phyloP scores from a whole-genome alignment of 1,140 invertebrate genomes.

The Kradibia gibbosae region DNA sequence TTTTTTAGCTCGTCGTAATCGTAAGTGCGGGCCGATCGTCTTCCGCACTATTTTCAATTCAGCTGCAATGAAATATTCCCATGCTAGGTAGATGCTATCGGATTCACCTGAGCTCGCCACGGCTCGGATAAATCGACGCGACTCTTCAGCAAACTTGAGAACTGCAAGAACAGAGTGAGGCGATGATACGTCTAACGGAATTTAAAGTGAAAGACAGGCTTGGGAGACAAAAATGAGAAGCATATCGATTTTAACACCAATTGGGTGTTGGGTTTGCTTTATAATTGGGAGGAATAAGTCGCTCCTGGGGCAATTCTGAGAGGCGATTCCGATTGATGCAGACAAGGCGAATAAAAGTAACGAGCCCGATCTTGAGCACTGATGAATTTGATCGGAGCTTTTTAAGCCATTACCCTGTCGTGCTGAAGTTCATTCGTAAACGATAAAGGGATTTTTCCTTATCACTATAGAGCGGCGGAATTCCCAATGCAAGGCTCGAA shows the following conservation, averaged over 20 bases:
- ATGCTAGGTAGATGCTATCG: slow-evolving; percentile 56
- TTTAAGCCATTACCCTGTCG: too few relatives aligned
- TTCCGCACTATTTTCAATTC: slow-evolving; percentile 52
- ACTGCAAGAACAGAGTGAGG: not conserved
- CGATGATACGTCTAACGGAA: slow-evolving; percentile 46
- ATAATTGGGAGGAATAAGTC: not conserved
- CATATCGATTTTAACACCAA: not conserved
- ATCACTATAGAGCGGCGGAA: too few relatives aligned
- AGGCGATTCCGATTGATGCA: not conserved
- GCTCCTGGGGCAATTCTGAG: not conserved
- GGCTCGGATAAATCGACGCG: slow-evolving; percentile 59
- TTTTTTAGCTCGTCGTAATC: slow-evolving; percentile 46
- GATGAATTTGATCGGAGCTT: too few relatives aligned
- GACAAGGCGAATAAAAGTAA: not conserved
- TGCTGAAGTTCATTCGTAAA: too few relatives aligned
- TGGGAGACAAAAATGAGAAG: not conserved
- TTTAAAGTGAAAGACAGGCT: not conserved
- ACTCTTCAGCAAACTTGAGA: slow-evolving; percentile 51
- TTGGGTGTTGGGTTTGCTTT: not conserved
- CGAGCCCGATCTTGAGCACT: too few relatives aligned
- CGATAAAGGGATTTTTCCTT: too few relatives aligned
- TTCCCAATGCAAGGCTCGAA: too few relatives aligned
- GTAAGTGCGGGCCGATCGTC: not conserved
- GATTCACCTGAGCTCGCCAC: slow-evolving; percentile 51
- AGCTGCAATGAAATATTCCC: slow-evolving; percentile 52